Evolutionary conservation across 2,797 vertebrate genomes (phyloP), one percentile per base, ranked within the genome.

Genomic region (Meda fulgida): DNA sequence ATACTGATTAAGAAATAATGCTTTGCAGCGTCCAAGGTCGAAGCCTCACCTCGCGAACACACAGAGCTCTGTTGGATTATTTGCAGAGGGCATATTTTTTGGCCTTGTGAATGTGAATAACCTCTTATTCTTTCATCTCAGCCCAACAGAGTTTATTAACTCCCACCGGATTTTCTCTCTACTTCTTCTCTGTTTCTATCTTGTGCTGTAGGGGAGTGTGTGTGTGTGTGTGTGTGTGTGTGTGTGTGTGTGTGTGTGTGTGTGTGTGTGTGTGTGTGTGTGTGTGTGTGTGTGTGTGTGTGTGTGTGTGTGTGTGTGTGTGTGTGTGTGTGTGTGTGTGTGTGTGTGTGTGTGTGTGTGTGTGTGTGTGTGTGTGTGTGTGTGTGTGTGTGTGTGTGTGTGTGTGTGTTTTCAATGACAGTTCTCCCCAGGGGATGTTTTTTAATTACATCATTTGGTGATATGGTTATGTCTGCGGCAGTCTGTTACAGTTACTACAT

Each of bases 361-460:
- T 40, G 70, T 78, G 77, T 63, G 85, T 38, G 40, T 40, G 40
- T 40, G 40, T 43, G 85, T 81, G 78, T 31, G 7, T 40, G 70
- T 78, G 77, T 63, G 85, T 38, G 40, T 40, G 40, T 43, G 85
- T 81, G 85, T 81, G 78, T 31, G 5, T 40, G 70, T 78, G 77
- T 38, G 40, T 34, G 38, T 43, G 65, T n/a, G 38, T 29, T 69
- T 84, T 86, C 63, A 81, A 51, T 69, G 83, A 83, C 80, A 69
- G 48, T 65, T 67, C 77, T 88, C 85, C 38, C 83, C 43, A 60
- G n/a, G 72, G 83, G 72, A 60, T 46, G 38, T 85, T 73, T 34
- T 83, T 85, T 89, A 89, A 89, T 89, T 84, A 88, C 80, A 88
- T 83, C 71, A 73, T 78, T 80, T 87, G 80, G 48, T 81, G 43